Evolutionary conservation across 2,113 vertebrate genomes (phyloP), one percentile per base, ranked within the genome.

Genomic region (Petrocephalus zakoni): DNA sequence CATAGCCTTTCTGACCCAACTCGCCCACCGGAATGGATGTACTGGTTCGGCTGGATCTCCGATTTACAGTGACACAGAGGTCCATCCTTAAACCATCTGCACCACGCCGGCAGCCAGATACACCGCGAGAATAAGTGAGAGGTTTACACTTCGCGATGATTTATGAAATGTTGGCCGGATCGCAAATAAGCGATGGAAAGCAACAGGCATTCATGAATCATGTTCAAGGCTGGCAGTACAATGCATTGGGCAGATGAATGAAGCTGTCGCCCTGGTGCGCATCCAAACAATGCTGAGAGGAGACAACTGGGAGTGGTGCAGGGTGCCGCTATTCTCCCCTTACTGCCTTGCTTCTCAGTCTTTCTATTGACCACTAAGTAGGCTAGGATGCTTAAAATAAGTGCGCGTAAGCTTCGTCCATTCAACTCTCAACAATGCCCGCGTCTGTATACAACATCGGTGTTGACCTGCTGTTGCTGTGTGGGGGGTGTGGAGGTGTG

Each of bases 141-240:
- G 29, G 84, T 86, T 55, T 55, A 86, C 84, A 86, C 49, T 55
- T 86, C 29, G 52, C 15, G 1, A n/a, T 52, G 82, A 52, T 86
- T 86, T 55, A 86, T 86, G 84, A 19, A 86, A 34, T 56, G 25
- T 52, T 19, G 25, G n/a, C 84, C 22, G 51, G 84, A 86, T 86
- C 25, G 22, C 81, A 83, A 47, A 47, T 17, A n/a, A 42, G 34
- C 81, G 42, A 42, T 42, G 42, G 42, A 3, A 42, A 86, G 52
- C 84, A 86, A 83, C 84, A 55, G 29, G 52, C 34, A 21, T n/a
- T 37, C 29, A 86, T 86, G 52, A 86, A 86, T 86, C 51, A 55
- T 37, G 17, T 56, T 49, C 84, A 56, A 86, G 52, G 52, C 51
- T 29, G 84, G n/a, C 51, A 37, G 22, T 34, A 37, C 52, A 4